Conservation (phyloP, 1,140 invertebrate species). For the Drosophila novamexicana region DNA sequence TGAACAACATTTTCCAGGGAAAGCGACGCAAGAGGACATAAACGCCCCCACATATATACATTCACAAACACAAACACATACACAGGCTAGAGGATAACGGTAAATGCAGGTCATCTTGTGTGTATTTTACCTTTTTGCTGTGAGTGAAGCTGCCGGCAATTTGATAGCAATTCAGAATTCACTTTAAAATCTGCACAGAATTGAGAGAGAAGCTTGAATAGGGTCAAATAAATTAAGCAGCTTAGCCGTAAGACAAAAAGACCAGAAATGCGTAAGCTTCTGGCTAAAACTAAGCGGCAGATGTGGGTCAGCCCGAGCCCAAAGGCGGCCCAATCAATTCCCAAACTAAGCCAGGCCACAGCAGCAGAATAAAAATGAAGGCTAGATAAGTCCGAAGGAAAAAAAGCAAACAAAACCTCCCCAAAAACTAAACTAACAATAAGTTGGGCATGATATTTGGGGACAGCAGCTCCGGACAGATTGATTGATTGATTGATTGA, state of each 20-base stretch:
- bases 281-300: slow-evolving; percentile 58
- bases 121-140: slow-evolving; percentile 23
- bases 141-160: slow-evolving; percentile 35
- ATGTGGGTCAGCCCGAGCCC: slow-evolving; percentile 24
- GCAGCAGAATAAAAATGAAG: slow-evolving; percentile 45
- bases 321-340: slow-evolving; percentile 49
- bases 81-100: slow-evolving; percentile 16
- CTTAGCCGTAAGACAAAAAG: slow-evolving; percentile 66
- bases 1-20: slow-evolving; percentile 21
- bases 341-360: slow-evolving; percentile 51
- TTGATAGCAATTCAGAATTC: slow-evolving; percentile 68
- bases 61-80: not conserved
- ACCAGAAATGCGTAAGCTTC: slow-evolving; percentile 60
- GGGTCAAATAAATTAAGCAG: slow-evolving; percentile 76
- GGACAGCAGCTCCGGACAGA: slow-evolving; percentile 43
- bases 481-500: slow-evolving; percentile 75
- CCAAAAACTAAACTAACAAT: slow-evolving; percentile 59
- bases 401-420: slow-evolving; percentile 28
- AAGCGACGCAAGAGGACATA: not conserved
- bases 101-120: slow-evolving; percentile 41
- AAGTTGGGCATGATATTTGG: slow-evolving; percentile 1
- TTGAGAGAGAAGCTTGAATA: slow-evolving; percentile 32
- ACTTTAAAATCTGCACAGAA: slow-evolving; percentile 38
- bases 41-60: slow-evolving; percentile 6
- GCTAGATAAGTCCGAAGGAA: slow-evolving; percentile 43